phyloP scores from a whole-genome alignment of 2,113 vertebrate genomes.

The Myanophis thanlyinensis region DNA sequence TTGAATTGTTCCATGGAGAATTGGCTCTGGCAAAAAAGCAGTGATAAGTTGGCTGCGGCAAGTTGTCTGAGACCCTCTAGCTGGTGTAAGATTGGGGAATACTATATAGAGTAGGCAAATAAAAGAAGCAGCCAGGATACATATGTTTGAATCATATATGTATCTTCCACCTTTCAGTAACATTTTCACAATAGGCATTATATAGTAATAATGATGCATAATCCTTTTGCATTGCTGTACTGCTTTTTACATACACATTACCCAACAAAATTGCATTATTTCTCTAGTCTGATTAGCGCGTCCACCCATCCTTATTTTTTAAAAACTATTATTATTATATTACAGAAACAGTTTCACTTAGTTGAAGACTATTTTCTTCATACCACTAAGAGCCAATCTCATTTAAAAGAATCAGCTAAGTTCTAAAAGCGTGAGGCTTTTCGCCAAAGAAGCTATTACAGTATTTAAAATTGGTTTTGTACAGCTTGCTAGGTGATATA shows the following conservation, averaged over 20 bases:
- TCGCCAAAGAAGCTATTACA: conserved; percentile 5
- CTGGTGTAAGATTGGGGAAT: not conserved
- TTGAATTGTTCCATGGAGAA: not conserved
- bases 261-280: conserved; percentile 46
- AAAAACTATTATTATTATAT: conserved; percentile 29
- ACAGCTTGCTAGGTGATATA: not conserved
- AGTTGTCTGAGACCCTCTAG: not conserved
- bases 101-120: not conserved
- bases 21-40: not conserved
- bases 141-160: conserved; percentile 48
- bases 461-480: conserved; percentile 13
- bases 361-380: conserved; percentile 33
- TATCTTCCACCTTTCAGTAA: conserved; percentile 29
- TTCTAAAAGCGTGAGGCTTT: conserved; percentile 16
- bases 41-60: not conserved
- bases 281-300: conserved; percentile 50
- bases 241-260: conserved; percentile 35
- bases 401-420: conserved; percentile 11
- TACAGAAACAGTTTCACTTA: conserved; percentile 30
- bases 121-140: not conserved
- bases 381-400: conserved; percentile 33
- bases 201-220: conserved; percentile 38
- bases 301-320: conserved; percentile 59
- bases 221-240: conserved; percentile 41
- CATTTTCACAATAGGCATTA: conserved; percentile 45